phyloP scores from a whole-genome alignment of 1,140 invertebrate species.

The Leptestheria dahalacensis region DNA sequence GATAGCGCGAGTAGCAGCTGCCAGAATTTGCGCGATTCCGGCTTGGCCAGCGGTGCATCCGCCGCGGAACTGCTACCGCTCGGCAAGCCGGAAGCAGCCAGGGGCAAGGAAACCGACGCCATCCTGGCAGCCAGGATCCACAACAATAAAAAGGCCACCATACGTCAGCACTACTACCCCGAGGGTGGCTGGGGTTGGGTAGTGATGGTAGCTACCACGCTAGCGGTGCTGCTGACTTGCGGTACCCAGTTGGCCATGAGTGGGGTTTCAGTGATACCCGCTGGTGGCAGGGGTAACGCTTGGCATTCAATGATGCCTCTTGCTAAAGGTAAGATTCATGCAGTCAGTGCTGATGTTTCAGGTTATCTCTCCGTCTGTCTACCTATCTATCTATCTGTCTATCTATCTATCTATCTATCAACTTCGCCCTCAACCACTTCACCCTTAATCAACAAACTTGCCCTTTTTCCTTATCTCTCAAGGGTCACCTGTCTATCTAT shows the following conservation, averaged over 20 bases:
- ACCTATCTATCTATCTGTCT: too few species aligned
- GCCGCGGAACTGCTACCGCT: not conserved
- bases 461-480: too few species aligned
- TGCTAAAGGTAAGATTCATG: not conserved
- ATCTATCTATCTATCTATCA: too few species aligned
- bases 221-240: constrained; percentile 43
- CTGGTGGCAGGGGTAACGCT: not conserved
- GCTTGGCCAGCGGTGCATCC: not conserved
- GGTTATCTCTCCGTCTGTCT: too few species aligned
- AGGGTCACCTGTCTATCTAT: too few species aligned
- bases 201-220: constrained; percentile 39
- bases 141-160: constrained; percentile 29
- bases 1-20: not conserved
- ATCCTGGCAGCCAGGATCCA: not conserved
- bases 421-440: too few species aligned
- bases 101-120: not conserved
- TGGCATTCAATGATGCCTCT: not conserved
- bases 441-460: too few species aligned
- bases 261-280: constrained; percentile 28
- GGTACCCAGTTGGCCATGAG: constrained; percentile 43
- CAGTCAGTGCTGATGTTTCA: not conserved
- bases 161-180: constrained; percentile 57
- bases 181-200: constrained; percentile 57
- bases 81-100: not conserved
- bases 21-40: not conserved